Base-by-base conservation (phyloP, 2,797 vertebrate species). In the Mormyrus hasselquistii region DNA sequence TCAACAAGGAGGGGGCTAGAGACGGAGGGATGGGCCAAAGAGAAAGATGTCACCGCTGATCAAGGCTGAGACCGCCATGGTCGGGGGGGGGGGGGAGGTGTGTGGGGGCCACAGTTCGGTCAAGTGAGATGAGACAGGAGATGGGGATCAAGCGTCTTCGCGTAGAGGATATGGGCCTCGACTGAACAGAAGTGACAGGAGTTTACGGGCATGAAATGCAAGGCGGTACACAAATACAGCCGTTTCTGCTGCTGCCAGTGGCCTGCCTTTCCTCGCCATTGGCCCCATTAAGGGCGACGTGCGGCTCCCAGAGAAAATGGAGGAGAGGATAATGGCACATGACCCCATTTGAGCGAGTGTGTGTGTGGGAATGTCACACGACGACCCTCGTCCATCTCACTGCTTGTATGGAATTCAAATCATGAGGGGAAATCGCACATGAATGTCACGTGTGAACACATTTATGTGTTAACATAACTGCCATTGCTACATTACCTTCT, bases 171-270 rank as follows among this genome's bases (percentile, higher is more conserved):
- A 62, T 47, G 2, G 76, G 38, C 5, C 52, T 47, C 50, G 0
- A 57, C 34, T 62, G 57, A 87, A 47, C 86, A 62, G 57, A 87
- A 87, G 86, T 47, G 55, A 87, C 86, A 55, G 52, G 86, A 62
- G 86, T 59, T 44, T 38, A 59, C 9, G 9, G 41, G n/a, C 34
- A 44, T 52, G 49, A 22, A 38, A 34, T 22, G 55, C 16, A 22
- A 47, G 38, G 34, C 41, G 38, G 29, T 49, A 47, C 55, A 22
- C 34, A 87, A 29, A 65, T 65, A 29, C 44, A 62, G n/a, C 4
- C 41, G 47, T 25, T 44, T 22, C 25, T 41, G 12, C 10, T 14
- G 38, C 34, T 25, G 34, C 57, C 57, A 44, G 6, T n/a, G 16
- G 57, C 0, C 0, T 1, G 22, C 6, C 16, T 2, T 10, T 47